Evolutionary conservation across 2,797 vertebrate species (phyloP), one percentile per base, ranked within the genome.

Genomic region (Hozukius guyotensis): DNA sequence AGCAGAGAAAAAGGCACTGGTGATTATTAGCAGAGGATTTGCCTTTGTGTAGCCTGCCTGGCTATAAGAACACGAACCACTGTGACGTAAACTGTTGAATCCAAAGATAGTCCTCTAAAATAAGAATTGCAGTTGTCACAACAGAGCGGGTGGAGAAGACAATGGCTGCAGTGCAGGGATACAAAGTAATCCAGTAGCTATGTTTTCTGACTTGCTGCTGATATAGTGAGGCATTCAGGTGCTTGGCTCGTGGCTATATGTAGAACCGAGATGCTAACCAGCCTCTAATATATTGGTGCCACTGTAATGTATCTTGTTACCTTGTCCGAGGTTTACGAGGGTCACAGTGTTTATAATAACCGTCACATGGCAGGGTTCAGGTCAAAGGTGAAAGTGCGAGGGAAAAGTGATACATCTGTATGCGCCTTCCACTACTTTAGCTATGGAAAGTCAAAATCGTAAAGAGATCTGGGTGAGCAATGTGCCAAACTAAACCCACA

Each of bases 21-120:
- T 61, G 75, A 84, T 87, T 89, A 88, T 87, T 85, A 86, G 83
- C 84, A 85, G 85, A 84, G 82, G 78, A 67, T 80, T 85, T 89
- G 79, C 67, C 79, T 81, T 67, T 67, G 62, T 79, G 78, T 75
- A 71, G 73, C 52, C 65, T 55, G 63, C 46, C 71, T 60, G n/a
- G 74, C 77, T 73, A 13, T 75, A 82, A 86, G 78, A 9, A 42
- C 56, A 76, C 2, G 2, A 85, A 77, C 66, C 66, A 8, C 76
- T 64, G 73, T 88, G 87, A 93, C 32, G 32, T 88, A 83, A 81
- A 78, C 76, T 4, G 3, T 75, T 73, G 78, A 79, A 79, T 61
- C 68, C 24, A 57, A 62, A 82, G 16, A 76, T 82, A 75, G 77
- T 88, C 78, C 65, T 65, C 81, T 80, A 83, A 90, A 93, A 92